A percentile compares a stretch with the other conserved stretches of the same genome.
Conservation (phyloP, 2,113 vertebrate species). For the Pipra filicauda region DNA sequence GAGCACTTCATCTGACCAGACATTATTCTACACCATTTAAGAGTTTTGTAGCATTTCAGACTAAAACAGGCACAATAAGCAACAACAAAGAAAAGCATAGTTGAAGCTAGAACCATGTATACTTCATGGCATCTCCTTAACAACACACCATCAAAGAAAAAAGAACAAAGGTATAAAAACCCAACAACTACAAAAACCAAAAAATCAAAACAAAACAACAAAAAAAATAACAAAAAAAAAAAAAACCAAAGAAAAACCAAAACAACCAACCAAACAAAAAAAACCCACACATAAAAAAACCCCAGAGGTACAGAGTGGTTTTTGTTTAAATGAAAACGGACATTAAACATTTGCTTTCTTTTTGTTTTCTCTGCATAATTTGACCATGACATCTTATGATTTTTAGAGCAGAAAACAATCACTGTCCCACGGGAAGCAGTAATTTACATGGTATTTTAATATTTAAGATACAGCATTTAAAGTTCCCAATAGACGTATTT, state of each 20-base stretch:
- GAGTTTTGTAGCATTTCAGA: not conserved
- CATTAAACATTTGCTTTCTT: not conserved
- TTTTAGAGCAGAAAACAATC: conserved; percentile 5
- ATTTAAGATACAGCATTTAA: not conserved
- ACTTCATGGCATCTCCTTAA: not conserved
- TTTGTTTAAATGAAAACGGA: not conserved
- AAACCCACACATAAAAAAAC: not conserved
- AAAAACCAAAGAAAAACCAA: not conserved
- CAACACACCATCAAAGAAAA: not conserved
- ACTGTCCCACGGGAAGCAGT: not conserved
- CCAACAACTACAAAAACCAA: not conserved
- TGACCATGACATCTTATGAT: not conserved
- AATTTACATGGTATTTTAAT: not conserved
- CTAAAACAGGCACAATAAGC: not conserved
- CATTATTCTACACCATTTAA: not conserved
- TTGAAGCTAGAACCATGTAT: not conserved
- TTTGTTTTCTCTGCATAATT: not conserved
- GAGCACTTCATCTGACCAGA: not conserved
- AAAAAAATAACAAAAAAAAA: not conserved
- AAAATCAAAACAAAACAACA: no score
- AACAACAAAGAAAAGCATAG: not conserved
- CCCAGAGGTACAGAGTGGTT: not conserved
- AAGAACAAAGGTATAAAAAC: not conserved
- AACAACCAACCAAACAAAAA: no score
- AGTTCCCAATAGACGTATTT: not conserved